Evolutionary conservation across 1,140 invertebrate species (phyloP), one percentile per base, ranked within the genome.

Genomic region (Drosophila yakuba): DNA sequence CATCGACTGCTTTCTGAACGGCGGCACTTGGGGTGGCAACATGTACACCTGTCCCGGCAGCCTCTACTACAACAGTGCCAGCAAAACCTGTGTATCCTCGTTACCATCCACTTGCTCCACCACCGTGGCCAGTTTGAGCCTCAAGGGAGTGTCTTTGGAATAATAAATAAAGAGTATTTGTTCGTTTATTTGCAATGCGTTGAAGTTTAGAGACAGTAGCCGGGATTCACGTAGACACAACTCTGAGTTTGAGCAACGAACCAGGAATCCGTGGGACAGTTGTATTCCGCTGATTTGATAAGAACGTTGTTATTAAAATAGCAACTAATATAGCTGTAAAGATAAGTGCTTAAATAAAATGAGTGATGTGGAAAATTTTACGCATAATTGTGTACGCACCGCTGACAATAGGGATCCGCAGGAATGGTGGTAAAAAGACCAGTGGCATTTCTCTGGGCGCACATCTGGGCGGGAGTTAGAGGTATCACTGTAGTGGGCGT

Each of bases 251-350:
- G 52, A 8, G 77, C 68, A 14, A 63, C 58, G 36, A 80, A 91
- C 41, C 79, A 91, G 10, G 80, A 56, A 6, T 62, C 51, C 4
- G 25, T 14, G 0, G 74, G 10, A 38, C 90, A 91, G 2, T 58
- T 67, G 6, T 85, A 74, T 52, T 91, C 90, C 8, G 2, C 41
- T 0, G 80, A 84, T 5, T 7, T 60, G 2, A 84, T 50, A 20
- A 74, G 72, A 17, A 64, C 54, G 3, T 45, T 59, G 2, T 56
- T 67, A 0, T 36, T 59, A 38, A 71, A 78, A 47, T 81, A 78
- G 64, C 90, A 91, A 62, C 76, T 77, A 11, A 91, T 57, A 45
- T 91, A 91, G 35, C 90, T 91, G 62, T 28, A 84, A 91, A 80
- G 47, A 71, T 59, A 76, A 47, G 36, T 0, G 25, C 15, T 4